Evolutionary conservation across 1,140 invertebrate species (phyloP).

Genomic region (Drosophila willistoni): DNA sequence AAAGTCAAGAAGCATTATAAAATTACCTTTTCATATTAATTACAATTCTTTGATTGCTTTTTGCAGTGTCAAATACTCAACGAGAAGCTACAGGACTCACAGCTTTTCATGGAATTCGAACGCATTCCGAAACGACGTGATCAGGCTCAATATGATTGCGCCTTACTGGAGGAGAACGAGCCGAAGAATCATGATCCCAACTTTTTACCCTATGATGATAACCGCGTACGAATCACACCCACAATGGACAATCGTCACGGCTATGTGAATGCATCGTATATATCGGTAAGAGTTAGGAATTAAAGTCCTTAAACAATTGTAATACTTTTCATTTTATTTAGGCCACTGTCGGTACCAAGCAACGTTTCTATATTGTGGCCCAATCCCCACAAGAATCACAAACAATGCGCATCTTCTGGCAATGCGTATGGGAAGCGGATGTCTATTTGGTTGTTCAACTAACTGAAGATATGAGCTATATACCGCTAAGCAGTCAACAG

Average conservation of each 20-base stretch:
- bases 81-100: slow-evolving; percentile 90
- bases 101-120: slow-evolving; percentile 94
- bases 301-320: neutral
- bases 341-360: slow-evolving; percentile 89
- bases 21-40: no score
- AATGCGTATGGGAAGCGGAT: slow-evolving; percentile 93
- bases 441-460: slow-evolving; percentile 91
- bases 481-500: slow-evolving; percentile 84
- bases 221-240: slow-evolving; percentile 90
- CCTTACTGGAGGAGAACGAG: slow-evolving; percentile 79
- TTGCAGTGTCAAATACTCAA: slow-evolving; percentile 91
- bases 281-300: slow-evolving; percentile 86
- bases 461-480: slow-evolving; percentile 86
- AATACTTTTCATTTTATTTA: slow-evolving; percentile 53
- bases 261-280: slow-evolving; percentile 95
- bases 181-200: slow-evolving; percentile 85
- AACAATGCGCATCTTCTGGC: slow-evolving; percentile 89
- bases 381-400: slow-evolving; percentile 86
- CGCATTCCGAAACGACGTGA: slow-evolving; percentile 91
- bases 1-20: no score
- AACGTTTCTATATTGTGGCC: slow-evolving; percentile 93
- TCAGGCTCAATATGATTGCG: slow-evolving; percentile 82
- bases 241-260: slow-evolving; percentile 91
- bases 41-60: neutral
- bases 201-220: slow-evolving; percentile 93